Base-by-base conservation (phyloP, 2,888 invertebrate genomes). In the Troides helena region DNA sequence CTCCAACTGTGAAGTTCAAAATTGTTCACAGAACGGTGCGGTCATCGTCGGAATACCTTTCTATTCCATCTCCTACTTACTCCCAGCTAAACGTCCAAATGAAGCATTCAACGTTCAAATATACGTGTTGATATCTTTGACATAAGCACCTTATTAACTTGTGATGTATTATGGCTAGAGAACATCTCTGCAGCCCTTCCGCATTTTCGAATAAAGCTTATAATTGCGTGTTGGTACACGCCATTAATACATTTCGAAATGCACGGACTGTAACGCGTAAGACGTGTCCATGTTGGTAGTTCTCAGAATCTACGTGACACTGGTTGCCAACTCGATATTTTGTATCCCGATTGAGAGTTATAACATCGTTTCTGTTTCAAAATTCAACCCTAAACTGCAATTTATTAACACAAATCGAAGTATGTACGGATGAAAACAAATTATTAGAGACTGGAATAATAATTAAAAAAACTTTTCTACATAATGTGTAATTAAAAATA, bases 291-390 rank as follows among this genome's bases (percentile, higher is more conserved):
- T 81, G 83, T 84, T 77, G 76, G 78, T 76, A 79, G 75, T 89
- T 89, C 89, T 86, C 71, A 80, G 90, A 89, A 89, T 81, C 79
- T 80, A 80, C 81, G 72, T 82, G 84, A 84, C 84, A 82, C 82
- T 80, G 76, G 81, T 76, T 77, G 75, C 77, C 75, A 80, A 74
- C 77, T 72, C 75, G 73, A 74, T 74, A 75, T 75, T 14, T 46
- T 46, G 46, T 60, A 14, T 25, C 17, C 6, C 30, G 30, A 17
- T 60, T 6, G 36, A 30, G 7, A 25, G 18, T 25, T 0, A 30
- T 30, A 4, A 4, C 30, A 4, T 30, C 25, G 30, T 30, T 30
- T 23, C 25, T 36, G 25, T 23, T 30, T 25, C 17, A 2, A 6
- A 36, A 30, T 25, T 30, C 7, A 2, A 46, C 46, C 46, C 30